Percentiles rank a stretch among this genome's conserved stretches.
Evolutionary conservation across 2,888 invertebrate genomes (phyloP).

Genomic region (Polyommatus iphigenia): DNA sequence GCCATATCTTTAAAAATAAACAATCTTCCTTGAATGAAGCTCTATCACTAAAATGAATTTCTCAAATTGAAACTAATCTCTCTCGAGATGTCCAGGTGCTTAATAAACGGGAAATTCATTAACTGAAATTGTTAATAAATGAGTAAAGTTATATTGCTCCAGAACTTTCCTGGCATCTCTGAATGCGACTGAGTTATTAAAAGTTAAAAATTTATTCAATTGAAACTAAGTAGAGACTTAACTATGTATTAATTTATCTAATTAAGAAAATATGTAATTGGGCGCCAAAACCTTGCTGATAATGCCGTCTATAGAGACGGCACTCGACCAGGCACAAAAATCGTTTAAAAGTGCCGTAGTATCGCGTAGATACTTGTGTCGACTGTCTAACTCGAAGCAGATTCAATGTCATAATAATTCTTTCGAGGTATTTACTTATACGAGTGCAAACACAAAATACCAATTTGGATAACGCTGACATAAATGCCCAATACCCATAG

Average conservation of each 20-base stretch:
- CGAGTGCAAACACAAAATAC: neutral
- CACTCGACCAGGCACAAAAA: too few relatives aligned
- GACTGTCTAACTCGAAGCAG: too few relatives aligned
- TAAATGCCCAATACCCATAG: neutral
- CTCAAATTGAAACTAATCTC: neutral
- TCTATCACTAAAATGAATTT: neutral
- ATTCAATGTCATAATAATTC: too few relatives aligned
- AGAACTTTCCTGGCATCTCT: neutral
- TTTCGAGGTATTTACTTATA: neutral
- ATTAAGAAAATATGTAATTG: neutral
- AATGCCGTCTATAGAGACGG: too few relatives aligned
- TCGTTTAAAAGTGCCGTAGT: too few relatives aligned
- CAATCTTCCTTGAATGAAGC: neutral
- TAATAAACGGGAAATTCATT: slow-evolving; percentile 10
- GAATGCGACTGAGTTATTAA: slow-evolving; percentile 5
- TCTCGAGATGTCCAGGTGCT: neutral
- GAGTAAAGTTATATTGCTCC: slow-evolving; percentile 12
- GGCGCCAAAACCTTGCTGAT: neutral
- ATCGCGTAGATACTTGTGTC: too few relatives aligned
- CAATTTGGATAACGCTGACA: neutral
- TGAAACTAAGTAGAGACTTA: neutral
- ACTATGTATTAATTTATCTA: neutral
- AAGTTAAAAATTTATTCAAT: neutral
- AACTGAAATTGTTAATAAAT: slow-evolving; percentile 27
- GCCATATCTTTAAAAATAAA: neutral